Evolutionary conservation across 1,140 invertebrate genomes (phyloP), one percentile per base, ranked within the genome.

Genomic region (Lepidotrigona ventralis): DNA sequence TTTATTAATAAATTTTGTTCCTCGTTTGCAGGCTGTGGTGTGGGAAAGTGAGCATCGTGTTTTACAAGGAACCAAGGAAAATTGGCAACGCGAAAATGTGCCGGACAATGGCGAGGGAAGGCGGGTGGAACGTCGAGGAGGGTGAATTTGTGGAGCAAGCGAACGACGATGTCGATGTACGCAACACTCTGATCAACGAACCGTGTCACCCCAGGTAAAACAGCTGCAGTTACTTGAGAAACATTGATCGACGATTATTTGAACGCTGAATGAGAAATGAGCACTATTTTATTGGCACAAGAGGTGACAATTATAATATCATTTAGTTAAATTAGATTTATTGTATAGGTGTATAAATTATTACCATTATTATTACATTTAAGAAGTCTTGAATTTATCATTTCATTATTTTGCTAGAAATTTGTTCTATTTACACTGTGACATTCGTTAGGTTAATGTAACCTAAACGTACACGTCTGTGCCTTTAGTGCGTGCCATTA

Each of bases 131-230:
- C 69, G 77, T 83, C 56, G 76, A 72, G 76, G 82, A 73, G 69
- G 76, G 77, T 79, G 77, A 83, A 73, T 83, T 79, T 66, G 69
- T 64, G 69, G 69, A 66, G 58, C 77, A 73, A 53, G 53, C n/a
- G 60, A 53, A 66, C 21, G 60, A 58, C 39, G 66, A 56, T 56
- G 83, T 81, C 79, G 72, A 81, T 64, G 79, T 33, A 81, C 56
- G 72, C 70, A 84, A 11, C 64, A 64, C 53, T 68, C 64, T 64
- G 56, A 60, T 29, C 63, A 70, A 19, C 79, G 71, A 69, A 75
- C 79, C 79, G 79, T 75, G 63, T 26, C 70, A 81, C 39, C 71
- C 46, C 46, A 71, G 81, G 66, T 83, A 83, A 78, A 75, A n/a
- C 54, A n/a, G 33, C 15, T 51, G 19, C 26, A n/a, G 26, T 29